Base-by-base conservation (phyloP, 2,113 vertebrate species). In the Syngnathus floridae region DNA sequence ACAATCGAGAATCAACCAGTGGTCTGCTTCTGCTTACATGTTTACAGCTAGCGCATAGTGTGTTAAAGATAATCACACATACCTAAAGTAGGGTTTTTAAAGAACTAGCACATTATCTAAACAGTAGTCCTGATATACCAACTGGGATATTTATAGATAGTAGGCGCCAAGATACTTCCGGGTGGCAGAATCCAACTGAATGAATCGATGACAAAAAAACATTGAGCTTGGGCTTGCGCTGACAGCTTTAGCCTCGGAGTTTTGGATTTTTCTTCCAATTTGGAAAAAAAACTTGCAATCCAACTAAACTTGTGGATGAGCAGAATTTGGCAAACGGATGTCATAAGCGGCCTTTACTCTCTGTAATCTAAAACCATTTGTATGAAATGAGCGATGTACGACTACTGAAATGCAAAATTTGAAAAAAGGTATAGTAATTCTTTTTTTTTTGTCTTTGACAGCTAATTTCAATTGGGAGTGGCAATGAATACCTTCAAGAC, bases 1-100 rank as follows among this genome's bases (percentile, higher is more conserved):
- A 78, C 82, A 82, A 83, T 79, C 82, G 79, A 83, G 85, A 82
- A 78, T 81, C 82, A 76, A 80, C 82, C 81, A 75, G 81, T 78
- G 74, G 9, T 67, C 51, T 5, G 83, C 86, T 87, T 87, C 73
- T 79, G 88, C 88, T 84, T 87, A 74, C 73, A 72, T 82, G 81
- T 82, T 75, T 79, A 77, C 71, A 78, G 70, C 73, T 76, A 40
- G n/a, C 19, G 74, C 69, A 38, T 70, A 75, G 64, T 78, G 77
- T 77, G 78, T 78, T 80, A 38, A 71, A 82, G 70, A 70, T 78
- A 78, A 66, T 69, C 74, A 81, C 75, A 73, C 51, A 75, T 66
- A 78, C 74, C 75, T 81, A 81, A 73, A 81, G 70, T 82, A 78
- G 75, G 72, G 69, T 67, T 73, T 69, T 52, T 35, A 85, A 62